Base-by-base conservation (phyloP, 2,113 vertebrate genomes). In the Labrus mixtus region DNA sequence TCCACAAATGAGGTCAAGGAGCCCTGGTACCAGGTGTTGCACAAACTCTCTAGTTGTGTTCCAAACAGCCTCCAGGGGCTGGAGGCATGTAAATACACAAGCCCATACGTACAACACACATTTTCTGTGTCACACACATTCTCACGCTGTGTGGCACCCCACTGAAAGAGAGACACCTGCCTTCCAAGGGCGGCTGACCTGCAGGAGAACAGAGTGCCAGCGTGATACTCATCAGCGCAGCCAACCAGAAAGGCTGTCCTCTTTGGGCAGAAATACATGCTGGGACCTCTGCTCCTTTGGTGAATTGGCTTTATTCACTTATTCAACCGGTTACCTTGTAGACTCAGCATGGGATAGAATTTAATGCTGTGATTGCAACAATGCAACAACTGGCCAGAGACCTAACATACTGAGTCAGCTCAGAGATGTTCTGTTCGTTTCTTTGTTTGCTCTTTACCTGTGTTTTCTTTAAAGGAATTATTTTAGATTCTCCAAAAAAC, bases 81-180 rank as follows among this genome's bases (percentile, higher is more conserved):
- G 55, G 22, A 66, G 10, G 10, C 37, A 10, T 66, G 33, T 46
- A 43, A 56, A 48, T 29, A 41, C 51, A 29, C 0, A 51, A 11
- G 25, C 16, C 19, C 22, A 53, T 12, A 45, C 13, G 41, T 11
- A 10, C 45, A 23, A 39, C 39, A 48, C 57, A 41, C 19, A 36
- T 29, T 41, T 60, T 12, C 64, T 4, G 25, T 7, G 10, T 29
- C 33, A 39, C 46, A 69, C 25, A 53, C 20, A 36, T 36, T n/a
- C 45, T 36, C 51, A 56, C 62, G 25, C 19, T 16, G 15, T 19
- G 67, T 60, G 69, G 62, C 72, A 73, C 61, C 19, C 33, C n/a
- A 33, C 63, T 48, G 61, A 74, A 78, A 56, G 74, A 87, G 39
- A 81, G 75, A 90, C 83, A 87, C 86, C 85, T 92, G 88, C 73